These are phyloP conservation scores for Taenaris catops DNA, from an alignment of 2,888 invertebrate species.

Conservation along the genomic window DNA sequence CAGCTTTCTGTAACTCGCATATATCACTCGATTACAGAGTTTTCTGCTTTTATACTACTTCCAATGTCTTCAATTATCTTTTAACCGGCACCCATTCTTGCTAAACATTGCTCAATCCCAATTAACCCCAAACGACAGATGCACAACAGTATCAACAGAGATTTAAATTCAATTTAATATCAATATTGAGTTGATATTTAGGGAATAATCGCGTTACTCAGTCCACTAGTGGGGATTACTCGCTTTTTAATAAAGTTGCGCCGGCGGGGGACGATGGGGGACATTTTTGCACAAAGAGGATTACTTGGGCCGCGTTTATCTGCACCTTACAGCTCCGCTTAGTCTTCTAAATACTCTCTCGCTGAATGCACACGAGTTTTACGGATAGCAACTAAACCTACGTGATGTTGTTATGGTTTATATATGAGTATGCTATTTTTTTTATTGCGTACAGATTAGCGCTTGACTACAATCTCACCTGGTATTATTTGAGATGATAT, in stretches of 20 bases:
- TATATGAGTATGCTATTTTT: no score
- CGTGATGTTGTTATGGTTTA: background rate
- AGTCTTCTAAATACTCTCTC: constrained; percentile 66
- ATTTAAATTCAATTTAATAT: constrained; percentile 70
- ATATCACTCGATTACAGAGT: no score
- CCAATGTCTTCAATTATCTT: no score
- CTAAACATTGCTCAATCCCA: background rate
- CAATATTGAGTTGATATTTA: constrained; percentile 69
- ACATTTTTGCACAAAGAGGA: constrained; percentile 79
- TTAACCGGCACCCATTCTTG: no score
- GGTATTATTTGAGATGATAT: no score
- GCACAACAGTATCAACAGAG: constrained; percentile 41
- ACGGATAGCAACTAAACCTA: constrained; percentile 26
- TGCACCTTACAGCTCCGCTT: constrained; percentile 74
- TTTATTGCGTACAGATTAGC: no score
- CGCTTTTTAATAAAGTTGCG: constrained; percentile 76
- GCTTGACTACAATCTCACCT: no score
- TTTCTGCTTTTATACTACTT: no score
- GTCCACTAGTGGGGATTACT: constrained; percentile 76
- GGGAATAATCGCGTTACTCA: constrained; percentile 74
- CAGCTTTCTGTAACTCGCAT: no score
- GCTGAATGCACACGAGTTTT: constrained; percentile 58
- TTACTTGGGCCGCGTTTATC: constrained; percentile 75
- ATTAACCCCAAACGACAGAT: constrained; percentile 14
- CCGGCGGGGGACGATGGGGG: constrained; percentile 65